Conservation (phyloP, 2,797 vertebrate species). For the Cyprinella venusta region DNA sequence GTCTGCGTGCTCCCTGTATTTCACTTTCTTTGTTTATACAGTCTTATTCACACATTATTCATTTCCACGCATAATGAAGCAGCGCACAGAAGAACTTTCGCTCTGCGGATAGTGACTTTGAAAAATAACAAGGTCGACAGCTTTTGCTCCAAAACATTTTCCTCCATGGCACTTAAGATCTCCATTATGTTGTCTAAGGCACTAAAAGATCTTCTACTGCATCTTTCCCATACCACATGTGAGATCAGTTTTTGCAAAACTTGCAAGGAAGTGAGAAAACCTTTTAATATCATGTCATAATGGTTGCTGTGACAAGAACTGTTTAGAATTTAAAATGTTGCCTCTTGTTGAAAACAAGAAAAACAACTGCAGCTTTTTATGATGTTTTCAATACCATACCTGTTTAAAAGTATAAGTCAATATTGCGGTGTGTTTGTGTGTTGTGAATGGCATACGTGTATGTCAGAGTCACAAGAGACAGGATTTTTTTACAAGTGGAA, state of each 20-base stretch:
- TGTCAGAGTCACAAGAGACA: slow-evolving; percentile 18
- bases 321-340: slow-evolving; percentile 55
- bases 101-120: slow-evolving; percentile 66
- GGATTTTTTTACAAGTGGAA: slow-evolving; percentile 10
- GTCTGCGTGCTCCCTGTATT: slow-evolving; percentile 59
- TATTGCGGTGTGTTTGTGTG: slow-evolving; percentile 6
- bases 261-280: slow-evolving; percentile 65
- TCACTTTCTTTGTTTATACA: slow-evolving; percentile 71
- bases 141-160: slow-evolving; percentile 74
- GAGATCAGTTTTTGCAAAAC: slow-evolving; percentile 65
- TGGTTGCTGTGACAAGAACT: slow-evolving; percentile 49
- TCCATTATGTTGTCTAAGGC: slow-evolving; percentile 70
- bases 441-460: background rate
- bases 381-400: slow-evolving; percentile 46
- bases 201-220: slow-evolving; percentile 70
- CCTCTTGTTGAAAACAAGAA: slow-evolving; percentile 46
- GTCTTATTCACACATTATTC: slow-evolving; percentile 70
- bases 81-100: slow-evolving; percentile 56
- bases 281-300: slow-evolving; percentile 61
- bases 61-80: slow-evolving; percentile 79
- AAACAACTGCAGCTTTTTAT: slow-evolving; percentile 45
- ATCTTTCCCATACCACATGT: slow-evolving; percentile 67
- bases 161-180: slow-evolving; percentile 71
- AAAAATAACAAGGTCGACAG: slow-evolving; percentile 73
- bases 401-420: slow-evolving; percentile 46